phyloP scores from a whole-genome alignment of 2,797 vertebrate species.

The Allobates femoralis region DNA sequence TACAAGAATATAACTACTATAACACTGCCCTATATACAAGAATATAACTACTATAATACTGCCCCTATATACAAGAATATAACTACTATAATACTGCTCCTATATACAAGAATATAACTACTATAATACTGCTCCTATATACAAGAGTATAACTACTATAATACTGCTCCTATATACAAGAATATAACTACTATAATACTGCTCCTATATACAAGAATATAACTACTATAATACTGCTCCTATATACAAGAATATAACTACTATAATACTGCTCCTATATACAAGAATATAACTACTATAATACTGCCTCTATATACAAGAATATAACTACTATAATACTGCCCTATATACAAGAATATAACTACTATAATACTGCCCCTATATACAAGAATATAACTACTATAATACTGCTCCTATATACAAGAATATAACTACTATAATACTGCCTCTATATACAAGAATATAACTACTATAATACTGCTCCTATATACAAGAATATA shows the following conservation, averaged over 20 bases:
- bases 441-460: not conserved
- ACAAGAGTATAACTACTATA: not conserved
- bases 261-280: not conserved
- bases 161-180: not conserved
- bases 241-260: not conserved
- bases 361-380: too few species aligned
- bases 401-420: not conserved
- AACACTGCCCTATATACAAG: not conserved
- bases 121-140: not conserved
- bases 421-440: not conserved
- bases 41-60: constrained; percentile 5
- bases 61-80: not conserved
- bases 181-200: constrained; percentile 2
- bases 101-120: not conserved
- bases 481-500: too few species aligned
- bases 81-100: not conserved
- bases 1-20: constrained; percentile 1
- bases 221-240: constrained; percentile 1
- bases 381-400: too few species aligned
- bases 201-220: not conserved
- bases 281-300: too few species aligned
- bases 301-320: not conserved
- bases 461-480: constrained; percentile 3
- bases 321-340: too few species aligned
- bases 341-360: too few species aligned